Conservation (phyloP, 2,113 vertebrate genomes). For the Cryptomyrus ogoouensis region DNA sequence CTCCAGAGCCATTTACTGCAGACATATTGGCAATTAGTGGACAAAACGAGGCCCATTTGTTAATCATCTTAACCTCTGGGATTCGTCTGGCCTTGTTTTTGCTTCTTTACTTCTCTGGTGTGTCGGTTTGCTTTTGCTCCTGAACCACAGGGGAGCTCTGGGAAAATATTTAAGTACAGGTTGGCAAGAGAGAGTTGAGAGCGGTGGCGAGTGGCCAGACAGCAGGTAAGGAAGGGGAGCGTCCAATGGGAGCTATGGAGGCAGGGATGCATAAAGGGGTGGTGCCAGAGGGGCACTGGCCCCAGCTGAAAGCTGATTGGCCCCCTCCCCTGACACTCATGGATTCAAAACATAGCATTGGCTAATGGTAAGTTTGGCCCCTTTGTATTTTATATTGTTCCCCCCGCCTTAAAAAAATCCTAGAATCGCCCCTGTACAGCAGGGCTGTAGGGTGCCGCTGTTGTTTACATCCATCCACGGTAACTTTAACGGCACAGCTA, state of each 20-base stretch:
- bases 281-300: background rate
- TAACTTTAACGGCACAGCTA: background rate
- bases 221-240: background rate
- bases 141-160: background rate
- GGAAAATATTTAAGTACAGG: slow-evolving; percentile 5
- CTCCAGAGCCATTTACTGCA: slow-evolving; percentile 33
- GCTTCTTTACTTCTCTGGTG: background rate
- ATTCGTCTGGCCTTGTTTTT: slow-evolving; percentile 14
- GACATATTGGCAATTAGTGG: slow-evolving; percentile 53
- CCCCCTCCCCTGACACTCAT: background rate
- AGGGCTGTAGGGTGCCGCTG: background rate
- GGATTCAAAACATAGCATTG: background rate
- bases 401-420: background rate
- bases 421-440: background rate
- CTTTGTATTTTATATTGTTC: background rate
- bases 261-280: background rate
- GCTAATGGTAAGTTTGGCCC: background rate
- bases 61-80: slow-evolving; percentile 19
- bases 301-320: background rate
- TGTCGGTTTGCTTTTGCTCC: background rate
- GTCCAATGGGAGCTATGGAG: background rate
- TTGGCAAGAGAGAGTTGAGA: background rate
- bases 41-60: slow-evolving; percentile 45
- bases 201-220: background rate
- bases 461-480: background rate